Conservation (phyloP, 2,888 invertebrate species). For the Synergus gifuensis region DNA sequence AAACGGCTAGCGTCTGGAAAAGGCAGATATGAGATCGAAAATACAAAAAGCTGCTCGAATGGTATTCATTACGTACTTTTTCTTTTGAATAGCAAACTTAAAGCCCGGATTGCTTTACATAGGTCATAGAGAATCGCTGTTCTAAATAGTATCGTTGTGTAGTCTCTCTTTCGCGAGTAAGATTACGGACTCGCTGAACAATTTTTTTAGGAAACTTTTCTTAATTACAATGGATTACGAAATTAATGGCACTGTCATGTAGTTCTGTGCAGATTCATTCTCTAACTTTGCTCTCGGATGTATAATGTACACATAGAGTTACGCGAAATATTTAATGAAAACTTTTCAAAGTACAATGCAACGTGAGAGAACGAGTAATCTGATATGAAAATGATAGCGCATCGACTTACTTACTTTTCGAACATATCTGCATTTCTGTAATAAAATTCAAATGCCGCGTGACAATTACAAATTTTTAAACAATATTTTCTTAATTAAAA, state of each 20-base stretch:
- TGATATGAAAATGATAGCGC: constrained; percentile 36
- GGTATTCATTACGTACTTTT: constrained; percentile 39
- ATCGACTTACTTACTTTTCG: constrained; percentile 16
- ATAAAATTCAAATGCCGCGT: constrained; percentile 15
- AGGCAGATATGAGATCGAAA: constrained; percentile 71
- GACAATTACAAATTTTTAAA: constrained; percentile 11
- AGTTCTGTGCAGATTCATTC: constrained; percentile 47
- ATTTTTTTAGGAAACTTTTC: constrained; percentile 49
- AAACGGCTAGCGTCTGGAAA: constrained; percentile 69
- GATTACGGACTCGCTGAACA: constrained; percentile 39
- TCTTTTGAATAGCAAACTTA: constrained; percentile 55
- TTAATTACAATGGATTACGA: constrained; percentile 52
- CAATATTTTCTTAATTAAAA: constrained; percentile 12
- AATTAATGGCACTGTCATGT: constrained; percentile 54
- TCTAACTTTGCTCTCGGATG: constrained; percentile 43
- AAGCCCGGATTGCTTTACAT: constrained; percentile 52
- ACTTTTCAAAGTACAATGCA: constrained; percentile 25
- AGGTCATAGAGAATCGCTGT: constrained; percentile 46
- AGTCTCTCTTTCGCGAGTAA: constrained; percentile 51
- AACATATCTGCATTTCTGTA: constrained; percentile 34
- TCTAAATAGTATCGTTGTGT: constrained; percentile 59
- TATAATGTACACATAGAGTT: constrained; percentile 49
- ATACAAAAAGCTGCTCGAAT: constrained; percentile 65
- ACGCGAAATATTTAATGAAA: constrained; percentile 47
- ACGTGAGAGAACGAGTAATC: constrained; percentile 37